phyloP scores from a whole-genome alignment of 2,888 invertebrate genomes.

The Sarcophaga carnaria region DNA sequence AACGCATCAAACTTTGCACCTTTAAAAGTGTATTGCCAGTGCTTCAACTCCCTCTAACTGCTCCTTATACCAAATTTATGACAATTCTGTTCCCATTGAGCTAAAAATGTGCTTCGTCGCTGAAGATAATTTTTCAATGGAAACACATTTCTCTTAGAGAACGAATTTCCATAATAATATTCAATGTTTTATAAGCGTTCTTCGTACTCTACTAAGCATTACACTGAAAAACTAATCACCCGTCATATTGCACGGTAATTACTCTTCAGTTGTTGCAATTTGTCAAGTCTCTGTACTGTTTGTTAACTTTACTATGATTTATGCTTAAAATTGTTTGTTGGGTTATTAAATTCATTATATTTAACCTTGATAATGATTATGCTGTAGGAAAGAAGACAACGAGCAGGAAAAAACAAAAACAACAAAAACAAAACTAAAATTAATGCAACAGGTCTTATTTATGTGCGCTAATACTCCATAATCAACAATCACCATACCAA shows the following conservation, averaged over 20 bases:
- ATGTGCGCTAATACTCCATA: conserved; percentile 15
- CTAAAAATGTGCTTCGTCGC: no score
- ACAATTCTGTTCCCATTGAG: no score
- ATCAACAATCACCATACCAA: neutral
- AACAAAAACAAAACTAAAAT: neutral
- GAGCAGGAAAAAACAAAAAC: neutral
- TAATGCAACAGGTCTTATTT: conserved; percentile 58
- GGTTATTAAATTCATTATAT: conserved; percentile 30
- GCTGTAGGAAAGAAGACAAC: conserved; percentile 33
- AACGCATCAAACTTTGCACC: no score
- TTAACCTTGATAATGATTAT: conserved; percentile 65
- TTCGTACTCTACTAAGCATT: no score
- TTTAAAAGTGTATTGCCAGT: no score
- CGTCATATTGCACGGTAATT: neutral
- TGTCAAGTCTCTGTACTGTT: conserved; percentile 1
- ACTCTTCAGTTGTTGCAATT: neutral
- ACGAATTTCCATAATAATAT: no score
- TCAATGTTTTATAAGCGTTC: no score
- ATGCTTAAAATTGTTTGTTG: conserved; percentile 19
- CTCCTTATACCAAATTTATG: no score
- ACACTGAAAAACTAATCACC: neutral
- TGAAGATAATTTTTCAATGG: no score
- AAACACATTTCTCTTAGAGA: no score
- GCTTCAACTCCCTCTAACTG: no score
- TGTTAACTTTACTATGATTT: neutral